These are phyloP conservation scores for Amphipoea lucens DNA, from an alignment of 2,888 invertebrate genomes.

Conservation along the genomic window DNA sequence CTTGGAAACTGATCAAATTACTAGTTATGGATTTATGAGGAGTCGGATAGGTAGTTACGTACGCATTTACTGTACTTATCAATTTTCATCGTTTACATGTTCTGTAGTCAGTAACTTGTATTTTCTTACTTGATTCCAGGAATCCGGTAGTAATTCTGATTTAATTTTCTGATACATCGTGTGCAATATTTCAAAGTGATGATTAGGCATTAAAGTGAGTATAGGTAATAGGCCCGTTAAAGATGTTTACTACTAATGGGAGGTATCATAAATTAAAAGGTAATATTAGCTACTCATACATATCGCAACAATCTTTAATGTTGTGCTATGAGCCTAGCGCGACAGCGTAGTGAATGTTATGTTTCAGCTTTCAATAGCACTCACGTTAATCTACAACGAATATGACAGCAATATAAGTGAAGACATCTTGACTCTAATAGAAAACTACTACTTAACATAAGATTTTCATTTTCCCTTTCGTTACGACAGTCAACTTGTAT, in stretches of 20 bases:
- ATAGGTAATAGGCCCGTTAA: conserved; percentile 8
- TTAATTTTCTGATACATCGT: conserved; percentile 64
- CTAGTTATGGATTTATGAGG: conserved; percentile 79
- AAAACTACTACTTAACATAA: conserved; percentile 25
- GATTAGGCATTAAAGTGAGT: conserved; percentile 35
- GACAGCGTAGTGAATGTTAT: conserved; percentile 11
- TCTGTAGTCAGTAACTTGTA: conserved; percentile 64
- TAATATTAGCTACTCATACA: conserved; percentile 5
- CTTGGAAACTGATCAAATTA: conserved; percentile 84
- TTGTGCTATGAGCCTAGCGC: background rate
- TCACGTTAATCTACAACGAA: background rate
- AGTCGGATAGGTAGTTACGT: conserved; percentile 73
- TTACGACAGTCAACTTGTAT: conserved; percentile 28
- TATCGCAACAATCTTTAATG: conserved; percentile 11
- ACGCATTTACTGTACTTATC: conserved; percentile 71
- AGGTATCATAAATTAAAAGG: conserved; percentile 30
- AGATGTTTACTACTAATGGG: conserved; percentile 20
- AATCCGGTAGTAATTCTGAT: conserved; percentile 65
- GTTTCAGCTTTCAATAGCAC: conserved; percentile 5
- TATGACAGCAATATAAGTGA: conserved; percentile 9
- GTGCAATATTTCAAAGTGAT: conserved; percentile 45
- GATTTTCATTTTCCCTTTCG: conserved; percentile 54
- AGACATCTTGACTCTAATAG: conserved; percentile 13
- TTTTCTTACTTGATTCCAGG: conserved; percentile 62
- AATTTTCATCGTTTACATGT: conserved; percentile 72